Base-by-base conservation (phyloP, 2,888 invertebrate genomes). In the Caenorhabditis zanzibari region DNA sequence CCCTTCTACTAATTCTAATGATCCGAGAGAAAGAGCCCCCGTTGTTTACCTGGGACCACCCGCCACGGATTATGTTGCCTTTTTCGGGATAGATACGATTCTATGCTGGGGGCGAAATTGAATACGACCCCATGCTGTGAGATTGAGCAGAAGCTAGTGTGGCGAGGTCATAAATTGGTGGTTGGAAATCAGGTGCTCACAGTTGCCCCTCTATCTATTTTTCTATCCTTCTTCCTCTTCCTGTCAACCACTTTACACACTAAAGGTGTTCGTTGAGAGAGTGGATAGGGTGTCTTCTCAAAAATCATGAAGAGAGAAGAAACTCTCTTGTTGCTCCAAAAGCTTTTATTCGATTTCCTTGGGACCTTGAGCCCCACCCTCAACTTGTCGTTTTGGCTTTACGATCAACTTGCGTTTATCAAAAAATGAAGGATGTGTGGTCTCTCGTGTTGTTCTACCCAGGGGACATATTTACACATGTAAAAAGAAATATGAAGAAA, bases 51-150 rank as follows among this genome's bases (percentile, higher is more conserved):
- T 80, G 16, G 49, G 22, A 44, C 66, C 76, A 32, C 77, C 56
- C 32, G 24, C n/a, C n/a, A 63, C 79, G 79, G 79, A 80, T 80
- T 80, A 80, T 68, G 76, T 76, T 76, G 76, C 76, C 76, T 68
- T 76, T 76, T 76, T 68, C 22, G 72, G 68, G 64, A 47, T 28
- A 59, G 49, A 32, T 28, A 59, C 49, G 49, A 58, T 32, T 4
- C 38, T 38, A 32, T 32, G 38, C 5, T 32, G 32, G 32, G 32
- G 38, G 12, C 38, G 76, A 76, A 76, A 76, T 76, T 68, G 69
- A 76, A 76, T 69, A 76, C 47, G 19, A 47, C 61, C 61, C 47
- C 75, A 19, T 32, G 63, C 61, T 64, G 54, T 28, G 59, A 35
- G 16, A 52, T 64, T 61, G 35, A 52, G 54, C 64, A 28, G 61